A percentile compares a stretch with the other conserved stretches of the same genome.
These are phyloP conservation scores for Hormaphis cornu DNA, from an alignment of 1,140 invertebrate genomes.

Conservation along the genomic window DNA sequence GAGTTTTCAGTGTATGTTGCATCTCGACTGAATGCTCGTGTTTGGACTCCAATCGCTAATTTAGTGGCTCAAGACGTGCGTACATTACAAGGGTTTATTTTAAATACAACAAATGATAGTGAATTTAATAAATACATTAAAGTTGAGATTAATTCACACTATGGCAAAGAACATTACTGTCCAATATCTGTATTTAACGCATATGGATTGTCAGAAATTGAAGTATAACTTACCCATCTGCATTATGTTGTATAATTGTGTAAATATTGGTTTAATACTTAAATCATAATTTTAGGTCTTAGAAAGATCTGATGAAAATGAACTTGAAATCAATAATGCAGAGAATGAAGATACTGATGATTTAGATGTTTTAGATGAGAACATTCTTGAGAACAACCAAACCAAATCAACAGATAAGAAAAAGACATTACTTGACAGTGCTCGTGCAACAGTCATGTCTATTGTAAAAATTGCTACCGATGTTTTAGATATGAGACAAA, in stretches of 20 bases:
- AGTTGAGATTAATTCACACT: constrained; percentile 83
- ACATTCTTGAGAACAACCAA: constrained; percentile 44
- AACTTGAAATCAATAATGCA: constrained; percentile 40
- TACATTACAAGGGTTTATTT: constrained; percentile 75
- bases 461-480: constrained; percentile 82
- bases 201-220: constrained; percentile 84
- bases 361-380: constrained; percentile 48
- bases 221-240: constrained; percentile 47
- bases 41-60: constrained; percentile 81
- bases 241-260: background rate
- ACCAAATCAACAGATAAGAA: constrained; percentile 42
- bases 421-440: constrained; percentile 70
- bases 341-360: constrained; percentile 57
- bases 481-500: constrained; percentile 51
- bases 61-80: constrained; percentile 80
- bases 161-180: constrained; percentile 94
- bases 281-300: constrained; percentile 41
- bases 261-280: background rate
- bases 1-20: constrained; percentile 79
- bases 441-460: constrained; percentile 72
- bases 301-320: constrained; percentile 54
- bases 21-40: constrained; percentile 81
- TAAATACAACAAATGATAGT: constrained; percentile 53
- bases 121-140: constrained; percentile 87
- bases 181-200: constrained; percentile 85